A percentile compares a stretch with the other conserved stretches of the same genome.
Conservation (phyloP, 1,140 invertebrate species). For the Tribolium castaneum region DNA sequence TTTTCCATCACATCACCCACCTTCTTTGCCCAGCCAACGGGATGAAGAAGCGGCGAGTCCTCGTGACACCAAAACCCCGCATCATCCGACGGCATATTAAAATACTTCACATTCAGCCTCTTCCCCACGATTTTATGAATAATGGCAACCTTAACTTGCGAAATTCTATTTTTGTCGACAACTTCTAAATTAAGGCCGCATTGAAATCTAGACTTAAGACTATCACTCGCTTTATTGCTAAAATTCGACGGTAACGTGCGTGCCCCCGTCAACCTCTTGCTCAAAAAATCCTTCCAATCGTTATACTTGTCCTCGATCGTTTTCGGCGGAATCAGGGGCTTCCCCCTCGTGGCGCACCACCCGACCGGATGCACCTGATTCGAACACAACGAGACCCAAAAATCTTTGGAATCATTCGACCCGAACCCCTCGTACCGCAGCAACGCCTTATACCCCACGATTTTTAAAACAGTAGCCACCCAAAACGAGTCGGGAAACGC, state of each 20-base stretch:
- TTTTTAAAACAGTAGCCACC: slow-evolving; percentile 92
- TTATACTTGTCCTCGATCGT: slow-evolving; percentile 91
- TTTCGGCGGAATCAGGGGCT: slow-evolving; percentile 92
- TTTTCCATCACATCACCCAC: slow-evolving; percentile 42
- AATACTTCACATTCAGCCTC: slow-evolving; percentile 90
- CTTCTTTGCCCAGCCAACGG: slow-evolving; percentile 91
- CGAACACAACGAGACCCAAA: slow-evolving; percentile 95
- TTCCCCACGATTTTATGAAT: slow-evolving; percentile 93
- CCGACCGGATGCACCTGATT: slow-evolving; percentile 95
- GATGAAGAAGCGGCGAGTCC: slow-evolving; percentile 93
- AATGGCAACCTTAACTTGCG: slow-evolving; percentile 88
- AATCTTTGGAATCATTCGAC: slow-evolving; percentile 87
- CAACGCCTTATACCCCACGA: slow-evolving; percentile 93
- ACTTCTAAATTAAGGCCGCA: slow-evolving; percentile 90
- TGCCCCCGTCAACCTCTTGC: slow-evolving; percentile 89
- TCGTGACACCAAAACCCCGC: slow-evolving; percentile 97
- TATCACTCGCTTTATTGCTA: slow-evolving; percentile 87
- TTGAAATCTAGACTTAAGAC: slow-evolving; percentile 83
- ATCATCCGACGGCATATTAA: slow-evolving; percentile 81
- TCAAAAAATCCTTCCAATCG: slow-evolving; percentile 96
- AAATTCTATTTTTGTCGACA: slow-evolving; percentile 95
- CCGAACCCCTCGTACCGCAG: slow-evolving; percentile 95
- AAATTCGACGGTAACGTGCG: slow-evolving; percentile 93
- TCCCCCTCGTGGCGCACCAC: slow-evolving; percentile 95
- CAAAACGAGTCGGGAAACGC: slow-evolving; percentile 89